Percentiles rank a stretch among this genome's conserved stretches.
These are phyloP conservation scores for Sebastes nivosus DNA, from an alignment of 2,797 vertebrate genomes.

Conservation along the genomic window DNA sequence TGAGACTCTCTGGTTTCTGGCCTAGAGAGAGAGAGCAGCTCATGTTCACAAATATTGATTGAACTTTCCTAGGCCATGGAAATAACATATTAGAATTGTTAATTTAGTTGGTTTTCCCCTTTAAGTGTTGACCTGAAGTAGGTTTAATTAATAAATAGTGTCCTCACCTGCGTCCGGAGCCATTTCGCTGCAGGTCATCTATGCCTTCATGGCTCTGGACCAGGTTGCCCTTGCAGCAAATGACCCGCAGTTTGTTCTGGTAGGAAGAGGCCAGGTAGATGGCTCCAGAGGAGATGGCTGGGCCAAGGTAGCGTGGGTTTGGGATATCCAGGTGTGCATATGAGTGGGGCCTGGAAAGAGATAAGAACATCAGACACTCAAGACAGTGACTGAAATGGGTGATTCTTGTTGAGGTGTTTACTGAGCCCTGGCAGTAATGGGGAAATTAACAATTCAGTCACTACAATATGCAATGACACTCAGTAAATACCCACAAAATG, in stretches of 20 bases:
- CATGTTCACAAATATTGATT: too few relatives aligned
- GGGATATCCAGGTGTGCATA: constrained; percentile 95
- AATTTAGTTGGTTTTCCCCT: too few relatives aligned
- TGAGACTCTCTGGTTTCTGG: too few relatives aligned
- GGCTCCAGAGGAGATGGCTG: constrained; percentile 95
- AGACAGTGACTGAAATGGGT: not conserved
- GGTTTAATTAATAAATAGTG: not conserved
- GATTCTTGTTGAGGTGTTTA: not conserved
- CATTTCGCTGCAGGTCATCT: constrained; percentile 87
- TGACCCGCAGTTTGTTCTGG: constrained; percentile 96
- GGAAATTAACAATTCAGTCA: not conserved
- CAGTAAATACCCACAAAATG: not conserved
- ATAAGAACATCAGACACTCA: not conserved
- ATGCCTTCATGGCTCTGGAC: constrained; percentile 85
- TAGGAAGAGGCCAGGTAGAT: constrained; percentile 97
- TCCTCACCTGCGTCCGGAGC: constrained; percentile 89
- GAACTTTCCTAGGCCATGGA: too few relatives aligned
- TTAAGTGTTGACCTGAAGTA: not conserved
- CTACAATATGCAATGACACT: not conserved
- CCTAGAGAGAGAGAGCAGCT: too few relatives aligned
- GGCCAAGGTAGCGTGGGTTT: constrained; percentile 94
- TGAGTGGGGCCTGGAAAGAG: constrained; percentile 84
- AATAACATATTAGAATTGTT: too few relatives aligned
- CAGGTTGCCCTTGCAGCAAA: constrained; percentile 98
- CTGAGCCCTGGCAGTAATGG: not conserved